Base-by-base conservation (phyloP, 2,797 vertebrate species). In the Pelobates cultripes region DNA sequence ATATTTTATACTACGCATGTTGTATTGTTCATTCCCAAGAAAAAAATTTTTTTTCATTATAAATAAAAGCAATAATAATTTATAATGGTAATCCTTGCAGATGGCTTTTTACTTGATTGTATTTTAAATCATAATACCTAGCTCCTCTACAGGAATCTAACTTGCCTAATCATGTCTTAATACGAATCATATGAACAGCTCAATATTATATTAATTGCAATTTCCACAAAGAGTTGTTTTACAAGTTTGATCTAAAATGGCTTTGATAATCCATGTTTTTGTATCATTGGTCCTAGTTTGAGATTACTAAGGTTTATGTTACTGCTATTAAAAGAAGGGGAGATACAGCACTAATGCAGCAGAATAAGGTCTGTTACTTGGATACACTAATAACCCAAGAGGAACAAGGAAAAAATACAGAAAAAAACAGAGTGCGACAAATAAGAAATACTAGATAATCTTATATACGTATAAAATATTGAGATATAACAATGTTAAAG, bases 191-290 rank as follows among this genome's bases (percentile, higher is more conserved):
- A 60, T 61, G 42, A 74, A 61, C 43, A 61, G 72, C 41, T 60
- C 72, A 43, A 8, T 60, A 61, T 74, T 8, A 57, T 15, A 74
- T 74, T 74, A 74, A 74, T 60, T 60, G 72, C 28, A 15, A 61
- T 74, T 74, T 60, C 43, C 53, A 61, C 55, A 61, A 74, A 55
- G 71, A 73, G n/a, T 73, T 28, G 2, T 28, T 28, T 28, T 28
- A 10, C 15, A 57, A 14, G 55, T 74, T 60, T 73, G 53, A 43
- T n/a, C 41, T 74, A 43, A 74, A 7, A 60, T 61, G 57, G 43
- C 72, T 74, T 9, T 74, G 43, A 61, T 43, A 74, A 55, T 43
- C 72, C 61, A 74, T 74, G 61, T n/a, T 28, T 41, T 45, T 74
- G 14, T 40, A 74, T 28, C 28, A 28, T 28, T 28, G 28, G 28